These are phyloP conservation scores for Zootoca vivipara DNA, from an alignment of 2,113 vertebrate species.

Conservation along the genomic window DNA sequence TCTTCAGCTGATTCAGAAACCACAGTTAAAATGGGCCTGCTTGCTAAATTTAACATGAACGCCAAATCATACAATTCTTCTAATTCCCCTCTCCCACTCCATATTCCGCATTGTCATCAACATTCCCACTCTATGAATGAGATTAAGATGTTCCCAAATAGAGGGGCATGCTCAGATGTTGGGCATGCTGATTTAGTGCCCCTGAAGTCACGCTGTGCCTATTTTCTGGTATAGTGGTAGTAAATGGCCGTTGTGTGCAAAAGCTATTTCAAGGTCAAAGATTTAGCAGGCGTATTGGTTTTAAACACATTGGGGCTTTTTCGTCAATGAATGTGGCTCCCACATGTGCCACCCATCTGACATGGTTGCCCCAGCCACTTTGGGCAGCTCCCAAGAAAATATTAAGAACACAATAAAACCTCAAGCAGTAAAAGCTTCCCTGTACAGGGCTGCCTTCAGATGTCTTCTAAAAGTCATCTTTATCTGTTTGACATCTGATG, in stretches of 20 bases:
- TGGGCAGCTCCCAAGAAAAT: too few species aligned
- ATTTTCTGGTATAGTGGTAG: not conserved
- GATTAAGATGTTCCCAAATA: not conserved
- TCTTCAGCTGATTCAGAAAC: constrained; percentile 40
- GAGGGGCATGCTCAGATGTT: not conserved
- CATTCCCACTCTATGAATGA: not conserved
- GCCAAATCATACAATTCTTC: not conserved
- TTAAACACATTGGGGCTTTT: not conserved
- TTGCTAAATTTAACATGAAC: constrained; percentile 1
- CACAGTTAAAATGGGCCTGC: not conserved
- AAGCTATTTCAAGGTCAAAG: not conserved
- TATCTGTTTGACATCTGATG: too few species aligned
- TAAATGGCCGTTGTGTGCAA: not conserved
- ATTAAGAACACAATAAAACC: too few species aligned
- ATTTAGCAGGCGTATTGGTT: not conserved
- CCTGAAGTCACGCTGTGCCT: not conserved
- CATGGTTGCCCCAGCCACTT: too few species aligned
- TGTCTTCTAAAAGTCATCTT: too few species aligned
- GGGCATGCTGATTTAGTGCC: not conserved
- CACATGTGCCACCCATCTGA: too few species aligned
- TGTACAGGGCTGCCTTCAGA: too few species aligned
- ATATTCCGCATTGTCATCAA: constrained; percentile 11
- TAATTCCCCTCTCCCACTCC: not conserved
- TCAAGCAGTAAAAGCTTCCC: too few species aligned
- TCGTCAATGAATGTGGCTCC: not conserved